A percentile compares a stretch with the other conserved stretches of the same genome.
phyloP scores from a whole-genome alignment of 2,113 vertebrate genomes.

The Hippocampus barbouri region DNA sequence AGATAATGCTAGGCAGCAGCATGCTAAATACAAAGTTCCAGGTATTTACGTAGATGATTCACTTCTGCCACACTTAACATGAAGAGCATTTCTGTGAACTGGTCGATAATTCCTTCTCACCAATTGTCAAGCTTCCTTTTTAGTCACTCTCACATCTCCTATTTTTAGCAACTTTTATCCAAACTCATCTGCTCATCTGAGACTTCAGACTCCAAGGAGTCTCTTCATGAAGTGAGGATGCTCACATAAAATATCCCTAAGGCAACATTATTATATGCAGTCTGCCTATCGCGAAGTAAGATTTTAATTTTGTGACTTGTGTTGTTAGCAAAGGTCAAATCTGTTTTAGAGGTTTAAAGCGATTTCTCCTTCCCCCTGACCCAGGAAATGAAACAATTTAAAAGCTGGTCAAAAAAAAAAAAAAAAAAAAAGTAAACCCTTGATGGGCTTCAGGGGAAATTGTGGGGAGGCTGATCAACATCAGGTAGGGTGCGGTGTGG shows the following conservation, averaged over 20 bases:
- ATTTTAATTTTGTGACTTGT: slow-evolving; percentile 52
- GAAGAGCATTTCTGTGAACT: neutral
- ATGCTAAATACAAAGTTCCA: neutral
- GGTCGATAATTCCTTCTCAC: slow-evolving; percentile 11
- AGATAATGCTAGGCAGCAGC: neutral
- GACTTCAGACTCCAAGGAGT: slow-evolving; percentile 11
- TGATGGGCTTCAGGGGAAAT: slow-evolving; percentile 22
- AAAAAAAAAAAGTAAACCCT: neutral
- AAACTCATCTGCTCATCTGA: slow-evolving; percentile 8
- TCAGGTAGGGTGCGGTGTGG: slow-evolving; percentile 34
- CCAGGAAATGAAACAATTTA: slow-evolving; percentile 47
- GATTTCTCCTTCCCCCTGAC: slow-evolving; percentile 39
- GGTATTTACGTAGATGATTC: neutral
- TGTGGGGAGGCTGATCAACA: slow-evolving; percentile 22
- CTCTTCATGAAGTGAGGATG: slow-evolving; percentile 21
- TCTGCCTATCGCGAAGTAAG: slow-evolving; percentile 39
- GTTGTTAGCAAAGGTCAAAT: slow-evolving; percentile 42
- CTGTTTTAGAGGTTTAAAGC: slow-evolving; percentile 53
- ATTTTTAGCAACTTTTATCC: slow-evolving; percentile 3
- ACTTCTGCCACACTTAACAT: neutral
- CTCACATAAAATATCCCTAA: slow-evolving; percentile 21
- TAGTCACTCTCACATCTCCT: neutral
- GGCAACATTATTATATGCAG: slow-evolving; percentile 35
- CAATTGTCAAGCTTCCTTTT: neutral
- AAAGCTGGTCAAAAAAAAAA: slow-evolving; percentile 58